Evolutionary conservation across 2,113 vertebrate species (phyloP), one percentile per base, ranked within the genome.

Genomic region (Apistogramma diplotaenia): DNA sequence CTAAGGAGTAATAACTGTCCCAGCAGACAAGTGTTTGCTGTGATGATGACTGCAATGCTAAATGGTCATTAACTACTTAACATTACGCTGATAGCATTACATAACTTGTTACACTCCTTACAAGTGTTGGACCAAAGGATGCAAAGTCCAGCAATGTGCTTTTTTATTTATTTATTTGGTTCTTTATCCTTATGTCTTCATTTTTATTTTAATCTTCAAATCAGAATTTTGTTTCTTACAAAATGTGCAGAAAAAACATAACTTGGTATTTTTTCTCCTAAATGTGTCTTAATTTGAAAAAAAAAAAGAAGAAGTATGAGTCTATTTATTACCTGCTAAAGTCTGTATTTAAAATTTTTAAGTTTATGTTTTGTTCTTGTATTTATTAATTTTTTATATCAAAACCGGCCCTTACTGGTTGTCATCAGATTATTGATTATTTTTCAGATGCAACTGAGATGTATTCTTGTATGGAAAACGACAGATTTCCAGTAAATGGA

Each of bases 241-340:
- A 37, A 37, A 37, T 37, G 29, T 31, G 29, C 6, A 37, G 1
- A 51, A 13, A 43, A 43, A 43, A 2, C 35, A 62, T 23, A 67
- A 19, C 21, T 6, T 18, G 10, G 37, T 0, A 0, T 5, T 8
- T 46, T 46, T 67, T 15, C n/a, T n/a, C n/a, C n/a, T n/a, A n/a
- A n/a, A n/a, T n/a, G n/a, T n/a, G n/a, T 67, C 8, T 27, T 67
- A 49, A 0, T 29, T 23, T 49, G 23, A 29, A 29, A 25, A n/a
- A n/a, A n/a, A n/a, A n/a, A n/a, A n/a, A n/a, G n/a, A n/a, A n/a
- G n/a, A n/a, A 49, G 23, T 12, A 29, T 18, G 40, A 67, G 23
- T 18, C 61, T 67, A 27, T 0, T 6, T 67, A 27, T 0, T 6
- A 40, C 8, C 37, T 27, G 37, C 37, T 27, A 67, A 21, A 67